These are phyloP conservation scores for Andrena trimmerana DNA, from an alignment of 2,888 invertebrate genomes.

Conservation along the genomic window DNA sequence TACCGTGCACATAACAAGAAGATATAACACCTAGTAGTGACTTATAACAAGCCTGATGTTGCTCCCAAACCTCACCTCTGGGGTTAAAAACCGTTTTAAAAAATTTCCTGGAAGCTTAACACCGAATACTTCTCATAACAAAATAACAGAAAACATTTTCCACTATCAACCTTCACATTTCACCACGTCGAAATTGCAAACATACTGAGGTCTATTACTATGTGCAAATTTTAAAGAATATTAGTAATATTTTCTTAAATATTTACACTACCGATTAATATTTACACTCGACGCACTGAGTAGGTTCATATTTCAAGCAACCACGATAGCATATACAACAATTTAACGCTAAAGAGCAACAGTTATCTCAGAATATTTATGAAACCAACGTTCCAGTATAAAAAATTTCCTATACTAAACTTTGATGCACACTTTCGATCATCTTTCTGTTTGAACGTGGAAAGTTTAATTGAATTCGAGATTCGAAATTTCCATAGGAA, in stretches of 20 bases:
- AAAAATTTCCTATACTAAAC: background rate
- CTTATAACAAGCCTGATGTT: background rate
- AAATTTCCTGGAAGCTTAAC: background rate
- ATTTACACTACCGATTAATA: background rate
- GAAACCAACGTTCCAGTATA: too few species aligned
- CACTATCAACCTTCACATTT: background rate
- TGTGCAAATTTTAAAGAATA: background rate
- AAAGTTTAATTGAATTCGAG: constrained; percentile 2
- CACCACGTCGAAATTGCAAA: too few species aligned
- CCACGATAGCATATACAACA: too few species aligned
- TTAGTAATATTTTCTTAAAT: background rate
- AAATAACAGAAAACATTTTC: background rate
- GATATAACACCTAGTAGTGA: background rate
- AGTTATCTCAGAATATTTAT: too few species aligned
- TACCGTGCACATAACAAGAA: background rate
- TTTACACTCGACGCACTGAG: too few species aligned
- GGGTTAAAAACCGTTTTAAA: background rate
- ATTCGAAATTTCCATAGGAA: background rate
- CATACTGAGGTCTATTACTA: too few species aligned
- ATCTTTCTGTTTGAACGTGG: background rate
- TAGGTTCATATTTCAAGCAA: too few species aligned
- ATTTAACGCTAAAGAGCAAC: too few species aligned
- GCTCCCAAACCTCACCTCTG: background rate
- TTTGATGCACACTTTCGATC: background rate
- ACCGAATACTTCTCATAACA: background rate